These are phyloP conservation scores for Nomada ruficornis DNA, from an alignment of 2,888 invertebrate genomes.

Conservation along the genomic window DNA sequence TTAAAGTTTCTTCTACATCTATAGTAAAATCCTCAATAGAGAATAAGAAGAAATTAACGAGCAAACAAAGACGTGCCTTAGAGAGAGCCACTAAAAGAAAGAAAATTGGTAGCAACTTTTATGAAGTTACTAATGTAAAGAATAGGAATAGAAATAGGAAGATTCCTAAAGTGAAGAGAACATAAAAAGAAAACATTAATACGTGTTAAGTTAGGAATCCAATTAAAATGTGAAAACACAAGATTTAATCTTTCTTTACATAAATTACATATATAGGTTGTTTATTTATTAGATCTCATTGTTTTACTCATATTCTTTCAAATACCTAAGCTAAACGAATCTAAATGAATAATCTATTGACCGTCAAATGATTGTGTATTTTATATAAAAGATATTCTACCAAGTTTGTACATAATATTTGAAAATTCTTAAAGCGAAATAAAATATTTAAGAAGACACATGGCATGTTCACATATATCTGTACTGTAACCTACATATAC, in stretches of 20 bases:
- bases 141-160: conserved; percentile 92
- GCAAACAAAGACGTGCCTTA: conserved; percentile 90
- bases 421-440: not conserved
- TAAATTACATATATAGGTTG: not conserved
- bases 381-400: not conserved
- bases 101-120: conserved; percentile 95
- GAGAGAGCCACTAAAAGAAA: conserved; percentile 91
- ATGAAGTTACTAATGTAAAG: conserved; percentile 95
- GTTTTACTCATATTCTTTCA: not conserved
- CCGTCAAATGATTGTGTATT: no score
- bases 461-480: no score
- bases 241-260: not conserved
- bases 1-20: conserved; percentile 84
- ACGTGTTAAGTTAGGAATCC: not conserved
- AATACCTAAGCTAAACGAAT: not conserved
- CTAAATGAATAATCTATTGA: not conserved
- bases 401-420: not conserved
- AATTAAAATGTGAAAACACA: not conserved
- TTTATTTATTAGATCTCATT: not conserved
- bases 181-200: conserved; percentile 16
- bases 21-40: conserved; percentile 71
- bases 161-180: conserved; percentile 76
- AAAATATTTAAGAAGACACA: not conserved
- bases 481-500: no score
- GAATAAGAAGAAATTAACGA: conserved; percentile 86